Percentiles rank a stretch among this genome's conserved stretches.
Evolutionary conservation across 2,113 vertebrate genomes (phyloP).

Genomic region (Scophthalmus maximus): DNA sequence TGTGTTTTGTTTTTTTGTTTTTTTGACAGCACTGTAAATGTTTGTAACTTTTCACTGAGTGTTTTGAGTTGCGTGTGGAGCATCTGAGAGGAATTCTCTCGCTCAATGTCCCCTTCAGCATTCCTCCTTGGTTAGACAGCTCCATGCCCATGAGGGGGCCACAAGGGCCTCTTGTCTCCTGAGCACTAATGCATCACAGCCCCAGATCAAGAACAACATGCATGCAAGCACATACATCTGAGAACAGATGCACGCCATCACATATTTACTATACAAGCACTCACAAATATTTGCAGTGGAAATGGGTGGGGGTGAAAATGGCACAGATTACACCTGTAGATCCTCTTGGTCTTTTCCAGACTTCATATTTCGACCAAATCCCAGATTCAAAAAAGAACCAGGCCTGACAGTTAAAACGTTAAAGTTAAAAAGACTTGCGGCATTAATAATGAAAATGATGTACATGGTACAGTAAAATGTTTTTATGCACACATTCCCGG

Average conservation of each 20-base stretch:
- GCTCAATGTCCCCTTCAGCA: conserved; percentile 63
- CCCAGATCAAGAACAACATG: conserved; percentile 58
- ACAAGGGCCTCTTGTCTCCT: conserved; percentile 72
- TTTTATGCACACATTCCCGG: conserved; percentile 26
- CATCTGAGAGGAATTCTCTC: conserved; percentile 66
- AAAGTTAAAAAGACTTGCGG: too few species aligned
- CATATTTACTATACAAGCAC: conserved; percentile 30
- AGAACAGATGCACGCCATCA: conserved; percentile 47
- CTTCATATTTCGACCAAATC: background rate
- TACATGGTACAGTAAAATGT: conserved; percentile 9
- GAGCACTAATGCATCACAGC: conserved; percentile 73
- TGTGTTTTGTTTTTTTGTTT: conserved; percentile 46
- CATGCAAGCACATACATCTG: conserved; percentile 46
- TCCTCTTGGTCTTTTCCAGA: background rate
- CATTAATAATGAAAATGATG: conserved; percentile 1
- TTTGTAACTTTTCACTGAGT: conserved; percentile 42
- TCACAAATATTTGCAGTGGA: background rate
- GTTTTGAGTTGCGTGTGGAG: conserved; percentile 55
- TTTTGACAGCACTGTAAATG: conserved; percentile 42
- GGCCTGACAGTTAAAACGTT: conserved; percentile 10
- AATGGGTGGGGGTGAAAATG: background rate
- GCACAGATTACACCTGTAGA: conserved; percentile 29
- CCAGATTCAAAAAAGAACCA: background rate
- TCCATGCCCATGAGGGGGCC: conserved; percentile 68
- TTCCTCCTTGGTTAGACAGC: conserved; percentile 70